These are phyloP conservation scores for Notechis scutatus DNA, from an alignment of 2,113 vertebrate species.

Conservation along the genomic window DNA sequence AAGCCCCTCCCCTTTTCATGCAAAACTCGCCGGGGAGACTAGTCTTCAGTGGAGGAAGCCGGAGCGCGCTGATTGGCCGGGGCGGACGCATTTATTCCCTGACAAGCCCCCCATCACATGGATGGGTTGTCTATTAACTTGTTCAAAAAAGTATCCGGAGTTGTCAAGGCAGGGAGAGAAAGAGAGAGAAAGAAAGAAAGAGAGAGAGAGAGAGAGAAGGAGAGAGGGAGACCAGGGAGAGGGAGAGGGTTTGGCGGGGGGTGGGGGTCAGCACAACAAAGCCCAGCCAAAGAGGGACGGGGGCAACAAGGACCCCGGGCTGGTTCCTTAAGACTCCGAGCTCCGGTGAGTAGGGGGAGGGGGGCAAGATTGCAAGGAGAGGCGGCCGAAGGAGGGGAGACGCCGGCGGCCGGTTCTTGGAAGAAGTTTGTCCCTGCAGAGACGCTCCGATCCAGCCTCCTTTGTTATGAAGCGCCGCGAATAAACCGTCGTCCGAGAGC, in stretches of 20 bases:
- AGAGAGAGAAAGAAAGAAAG: constrained; percentile 3
- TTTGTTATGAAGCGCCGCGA: constrained; percentile 9
- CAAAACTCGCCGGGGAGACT: constrained; percentile 77
- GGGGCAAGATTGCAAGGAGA: constrained; percentile 12
- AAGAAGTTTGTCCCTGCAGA: constrained; percentile 63
- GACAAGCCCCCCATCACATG: constrained; percentile 96
- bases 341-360: constrained; percentile 34
- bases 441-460: neutral
- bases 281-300: neutral
- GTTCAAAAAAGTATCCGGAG: constrained; percentile 99
- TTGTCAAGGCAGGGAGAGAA: constrained; percentile 92
- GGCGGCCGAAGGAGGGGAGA: constrained; percentile 58
- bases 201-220: neutral
- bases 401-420: constrained; percentile 58
- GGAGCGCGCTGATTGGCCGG: constrained; percentile 88
- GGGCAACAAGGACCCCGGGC: neutral
- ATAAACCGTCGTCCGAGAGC: neutral
- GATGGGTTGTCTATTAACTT: constrained; percentile 99
- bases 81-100: constrained; percentile 95
- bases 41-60: constrained; percentile 77
- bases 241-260: constrained; percentile 39
- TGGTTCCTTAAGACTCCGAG: constrained; percentile 57
- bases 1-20: constrained; percentile 89
- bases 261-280: constrained; percentile 16
- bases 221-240: neutral